Base-by-base conservation (phyloP, 2,888 invertebrate genomes). In the Prenolepis imparis region DNA sequence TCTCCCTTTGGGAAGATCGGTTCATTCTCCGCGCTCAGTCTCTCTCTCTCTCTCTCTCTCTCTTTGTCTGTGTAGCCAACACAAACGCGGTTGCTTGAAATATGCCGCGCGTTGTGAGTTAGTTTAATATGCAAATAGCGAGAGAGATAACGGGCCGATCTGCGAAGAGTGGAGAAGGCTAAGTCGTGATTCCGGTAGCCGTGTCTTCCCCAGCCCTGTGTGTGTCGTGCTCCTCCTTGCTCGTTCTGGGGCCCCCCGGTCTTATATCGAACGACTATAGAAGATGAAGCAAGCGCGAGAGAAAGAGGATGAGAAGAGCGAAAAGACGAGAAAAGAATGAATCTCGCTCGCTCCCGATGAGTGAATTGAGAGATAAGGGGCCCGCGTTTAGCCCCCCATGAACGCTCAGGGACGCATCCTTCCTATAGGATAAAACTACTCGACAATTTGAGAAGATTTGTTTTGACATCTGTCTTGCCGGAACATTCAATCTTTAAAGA, bases 171-270 rank as follows among this genome's bases (percentile, higher is more conserved):
- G 89, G 90, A 91, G 92, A 92, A 92, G 92, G 92, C 93, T 92
- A 92, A 94, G 93, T 94, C 93, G 94, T 94, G 94, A 94, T 94
- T 94, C 94, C 94, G 91, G 94, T 94, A 94, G 94, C 94, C 93
- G 92, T 94, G 93, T 93, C 92, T 92, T 90, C 91, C 48, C 89
- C 90, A 88, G 90, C 89, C 87, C 86, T 87, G 83, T 86, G 70
- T 82, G 85, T 82, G 85, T 88, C 88, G 84, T 89, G 87, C 86
- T 89, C 87, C 81, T 85, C 84, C 75, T 84, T 84, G n/a, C 64
- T 78, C 55, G 24, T 32, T 86, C 84, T n/a, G n/a, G n/a, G n/a
- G 48, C 84, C 81, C 81, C 57, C 86, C 80, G 82, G 74, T 82
- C 67, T 73, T 83, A 61, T 83, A 64, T 55, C 63, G 55, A 73